Percentiles rank a stretch among this genome's conserved stretches.
phyloP scores from a whole-genome alignment of 2,888 invertebrate genomes.

The Temnothorax rugatulus region DNA sequence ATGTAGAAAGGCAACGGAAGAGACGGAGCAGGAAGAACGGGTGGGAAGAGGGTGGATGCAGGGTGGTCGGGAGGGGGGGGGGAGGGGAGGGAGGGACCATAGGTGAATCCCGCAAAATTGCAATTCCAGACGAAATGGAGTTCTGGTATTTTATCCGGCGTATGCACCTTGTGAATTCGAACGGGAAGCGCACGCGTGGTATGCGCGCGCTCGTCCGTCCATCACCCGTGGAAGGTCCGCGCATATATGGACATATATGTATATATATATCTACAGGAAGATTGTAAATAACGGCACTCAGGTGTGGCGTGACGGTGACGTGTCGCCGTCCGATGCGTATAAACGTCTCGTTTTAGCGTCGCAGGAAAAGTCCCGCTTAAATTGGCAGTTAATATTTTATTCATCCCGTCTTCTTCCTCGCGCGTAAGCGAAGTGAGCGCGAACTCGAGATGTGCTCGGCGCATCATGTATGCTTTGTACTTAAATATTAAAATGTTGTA shows the following conservation, averaged over 20 bases:
- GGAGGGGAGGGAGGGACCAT: conserved; percentile 36
- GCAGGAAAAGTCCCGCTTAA: conserved; percentile 36
- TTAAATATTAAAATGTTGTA: conserved; percentile 36
- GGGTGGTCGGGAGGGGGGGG: background rate
- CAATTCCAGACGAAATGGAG: conserved; percentile 71
- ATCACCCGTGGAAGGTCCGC: conserved; percentile 10
- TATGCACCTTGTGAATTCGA: conserved; percentile 47
- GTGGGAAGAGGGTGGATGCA: background rate
- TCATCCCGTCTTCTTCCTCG: background rate
- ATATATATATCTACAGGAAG: background rate
- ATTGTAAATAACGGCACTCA: conserved; percentile 56
- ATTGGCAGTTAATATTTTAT: conserved; percentile 56
- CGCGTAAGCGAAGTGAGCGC: conserved; percentile 13
- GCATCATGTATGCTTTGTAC: conserved; percentile 26
- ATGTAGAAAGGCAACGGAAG: conserved; percentile 48
- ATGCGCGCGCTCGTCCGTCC: conserved; percentile 38
- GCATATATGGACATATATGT: background rate
- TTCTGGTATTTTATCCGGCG: conserved; percentile 71
- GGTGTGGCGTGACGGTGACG: conserved; percentile 20
- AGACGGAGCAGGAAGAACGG: background rate
- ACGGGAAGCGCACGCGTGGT: conserved; percentile 41
- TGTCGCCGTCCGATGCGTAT: conserved; percentile 35
- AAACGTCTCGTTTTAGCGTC: conserved; percentile 43
- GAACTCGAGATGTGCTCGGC: conserved; percentile 22
- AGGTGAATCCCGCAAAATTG: conserved; percentile 67